Evolutionary conservation across 2,113 vertebrate genomes (phyloP).

Genomic region (Benitochromis conjunctus): DNA sequence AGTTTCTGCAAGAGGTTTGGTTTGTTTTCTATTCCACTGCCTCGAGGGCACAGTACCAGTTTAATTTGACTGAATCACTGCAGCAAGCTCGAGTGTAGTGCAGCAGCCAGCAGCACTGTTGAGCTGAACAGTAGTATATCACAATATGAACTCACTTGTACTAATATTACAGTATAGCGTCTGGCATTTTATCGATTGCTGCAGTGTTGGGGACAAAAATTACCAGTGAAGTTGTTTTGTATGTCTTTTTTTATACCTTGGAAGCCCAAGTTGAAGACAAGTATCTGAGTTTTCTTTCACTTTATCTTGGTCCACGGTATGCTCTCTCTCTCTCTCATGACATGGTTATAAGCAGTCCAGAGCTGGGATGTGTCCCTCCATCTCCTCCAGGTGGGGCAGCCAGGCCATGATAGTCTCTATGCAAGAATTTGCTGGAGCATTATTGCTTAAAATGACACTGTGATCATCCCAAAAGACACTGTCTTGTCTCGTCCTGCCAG

Average conservation of each 20-base stretch:
- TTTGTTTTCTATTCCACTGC: not conserved
- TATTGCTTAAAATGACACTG: not conserved
- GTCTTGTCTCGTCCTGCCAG: not conserved
- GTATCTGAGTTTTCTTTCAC: not conserved
- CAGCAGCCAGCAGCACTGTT: not conserved
- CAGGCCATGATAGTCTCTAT: not conserved
- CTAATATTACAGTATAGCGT: not conserved
- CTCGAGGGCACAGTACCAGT: not conserved
- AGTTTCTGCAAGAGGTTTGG: not conserved
- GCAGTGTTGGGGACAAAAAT: not conserved
- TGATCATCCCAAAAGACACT: not conserved
- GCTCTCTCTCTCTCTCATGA: not conserved
- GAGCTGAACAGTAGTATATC: not conserved
- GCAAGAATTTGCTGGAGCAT: not conserved
- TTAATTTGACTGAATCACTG: conserved; percentile 14
- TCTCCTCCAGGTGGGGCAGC: not conserved
- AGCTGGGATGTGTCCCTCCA: not conserved
- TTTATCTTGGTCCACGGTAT: not conserved
- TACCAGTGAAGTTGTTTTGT: not conserved
- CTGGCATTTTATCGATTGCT: not conserved
- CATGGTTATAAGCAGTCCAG: not conserved
- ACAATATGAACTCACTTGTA: not conserved
- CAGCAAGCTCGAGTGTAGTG: not conserved
- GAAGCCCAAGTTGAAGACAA: not conserved
- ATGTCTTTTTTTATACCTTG: not conserved